A percentile compares a stretch with the other conserved stretches of the same genome.
Conservation (phyloP, 2,888 invertebrate genomes). For the Arctia plantaginis region DNA sequence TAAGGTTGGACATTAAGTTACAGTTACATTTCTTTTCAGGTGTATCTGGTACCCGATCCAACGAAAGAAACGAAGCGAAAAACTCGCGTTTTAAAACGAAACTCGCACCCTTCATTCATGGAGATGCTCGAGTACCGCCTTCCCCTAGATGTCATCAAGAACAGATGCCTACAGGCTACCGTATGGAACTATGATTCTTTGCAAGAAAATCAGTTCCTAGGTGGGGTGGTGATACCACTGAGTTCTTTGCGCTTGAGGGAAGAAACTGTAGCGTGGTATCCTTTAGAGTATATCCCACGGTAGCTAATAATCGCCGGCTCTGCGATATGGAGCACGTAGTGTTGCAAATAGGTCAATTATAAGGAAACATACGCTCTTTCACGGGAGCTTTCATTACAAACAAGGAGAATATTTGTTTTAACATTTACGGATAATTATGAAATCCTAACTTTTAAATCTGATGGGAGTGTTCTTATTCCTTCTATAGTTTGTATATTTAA, state of each 20-base stretch:
- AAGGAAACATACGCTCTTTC: constrained; percentile 2
- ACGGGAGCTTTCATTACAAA: background rate
- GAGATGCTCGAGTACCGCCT: constrained; percentile 97
- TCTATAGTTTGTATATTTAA: background rate
- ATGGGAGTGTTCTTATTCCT: background rate
- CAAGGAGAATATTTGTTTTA: background rate
- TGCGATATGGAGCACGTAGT: constrained; percentile 69
- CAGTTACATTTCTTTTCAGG: constrained; percentile 58
- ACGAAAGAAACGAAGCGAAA: constrained; percentile 97
- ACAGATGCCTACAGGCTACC: constrained; percentile 94
- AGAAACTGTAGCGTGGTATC: constrained; percentile 95
- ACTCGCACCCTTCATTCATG: constrained; percentile 99
- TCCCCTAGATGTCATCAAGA: constrained; percentile 91
- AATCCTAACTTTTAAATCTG: background rate
- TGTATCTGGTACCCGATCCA: constrained; percentile 96
- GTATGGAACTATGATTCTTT: constrained; percentile 98
- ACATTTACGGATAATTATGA: background rate
- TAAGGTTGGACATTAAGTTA: background rate
- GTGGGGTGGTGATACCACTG: constrained; percentile 94
- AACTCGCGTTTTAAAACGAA: constrained; percentile 96
- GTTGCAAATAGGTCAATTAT: constrained; percentile 34
- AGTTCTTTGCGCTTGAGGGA: constrained; percentile 90
- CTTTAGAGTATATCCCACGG: constrained; percentile 87
- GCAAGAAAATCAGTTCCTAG: constrained; percentile 97
- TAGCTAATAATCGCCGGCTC: constrained; percentile 74